These are phyloP conservation scores for Etheostoma nigrum DNA, from an alignment of 2,797 vertebrate species.

Conservation along the genomic window DNA sequence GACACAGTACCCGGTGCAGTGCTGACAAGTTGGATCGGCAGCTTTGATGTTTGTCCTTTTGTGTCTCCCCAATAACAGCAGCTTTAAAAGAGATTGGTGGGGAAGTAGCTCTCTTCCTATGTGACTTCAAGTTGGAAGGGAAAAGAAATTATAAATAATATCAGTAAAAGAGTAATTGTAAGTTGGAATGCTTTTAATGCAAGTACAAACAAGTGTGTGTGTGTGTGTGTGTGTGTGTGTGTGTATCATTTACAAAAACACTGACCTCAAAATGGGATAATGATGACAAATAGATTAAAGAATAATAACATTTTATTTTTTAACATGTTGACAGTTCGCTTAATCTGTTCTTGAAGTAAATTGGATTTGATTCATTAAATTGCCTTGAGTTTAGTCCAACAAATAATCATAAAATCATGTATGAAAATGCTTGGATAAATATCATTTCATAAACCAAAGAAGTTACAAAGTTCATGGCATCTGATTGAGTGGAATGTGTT, in stretches of 20 bases:
- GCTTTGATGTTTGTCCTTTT: conserved; percentile 76
- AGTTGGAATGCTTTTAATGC: background rate
- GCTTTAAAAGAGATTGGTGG: conserved; percentile 49
- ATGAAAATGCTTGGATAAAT: background rate
- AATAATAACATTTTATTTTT: background rate
- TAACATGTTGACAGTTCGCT: background rate
- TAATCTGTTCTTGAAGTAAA: background rate
- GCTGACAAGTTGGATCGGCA: conserved; percentile 57
- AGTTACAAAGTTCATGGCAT: conserved; percentile 1
- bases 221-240: too few relatives aligned
- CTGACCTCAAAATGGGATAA: background rate
- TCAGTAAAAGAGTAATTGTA: background rate
- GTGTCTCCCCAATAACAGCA: conserved; percentile 55
- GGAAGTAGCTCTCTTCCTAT: conserved; percentile 41
- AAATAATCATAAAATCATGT: conserved; percentile 11
- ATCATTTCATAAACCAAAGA: conserved; percentile 8
- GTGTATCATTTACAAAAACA: background rate
- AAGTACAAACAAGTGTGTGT: background rate
- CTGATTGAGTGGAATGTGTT: background rate
- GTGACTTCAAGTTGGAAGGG: conserved; percentile 44
- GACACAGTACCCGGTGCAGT: conserved; percentile 51
- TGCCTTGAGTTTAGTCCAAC: background rate
- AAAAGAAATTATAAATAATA: background rate
- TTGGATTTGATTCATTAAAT: conserved; percentile 3
- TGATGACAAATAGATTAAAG: background rate